Evolutionary conservation across 1,140 invertebrate genomes (phyloP).

Genomic region (Pantala flavescens): DNA sequence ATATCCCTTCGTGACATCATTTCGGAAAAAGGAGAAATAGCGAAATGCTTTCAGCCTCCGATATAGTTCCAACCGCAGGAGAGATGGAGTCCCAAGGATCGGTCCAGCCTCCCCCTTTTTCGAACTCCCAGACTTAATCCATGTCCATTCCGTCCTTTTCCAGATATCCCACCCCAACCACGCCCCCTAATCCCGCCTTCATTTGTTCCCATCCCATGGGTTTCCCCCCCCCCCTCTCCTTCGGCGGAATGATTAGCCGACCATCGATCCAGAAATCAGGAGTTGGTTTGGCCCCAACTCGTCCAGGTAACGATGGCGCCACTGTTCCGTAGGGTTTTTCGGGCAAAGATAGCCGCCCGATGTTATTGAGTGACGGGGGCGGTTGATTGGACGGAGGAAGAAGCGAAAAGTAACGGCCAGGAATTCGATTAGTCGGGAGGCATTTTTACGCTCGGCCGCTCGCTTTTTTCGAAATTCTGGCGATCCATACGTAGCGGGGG

Average conservation of each 20-base stretch:
- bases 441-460: background rate
- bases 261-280: background rate
- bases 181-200: constrained; percentile 1
- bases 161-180: background rate
- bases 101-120: background rate
- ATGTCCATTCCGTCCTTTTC: background rate
- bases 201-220: background rate
- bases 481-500: too few species aligned
- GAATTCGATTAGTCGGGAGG: background rate
- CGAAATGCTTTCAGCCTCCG: background rate
- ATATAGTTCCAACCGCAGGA: background rate
- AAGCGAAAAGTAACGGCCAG: background rate
- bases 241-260: background rate
- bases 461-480: too few species aligned
- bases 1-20: background rate
- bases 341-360: background rate
- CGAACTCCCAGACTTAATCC: background rate
- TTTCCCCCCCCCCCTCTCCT: background rate
- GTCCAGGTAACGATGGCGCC: constrained; percentile 6
- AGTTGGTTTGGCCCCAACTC: background rate
- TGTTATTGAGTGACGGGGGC: background rate
- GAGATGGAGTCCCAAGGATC: background rate
- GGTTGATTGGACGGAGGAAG: background rate
- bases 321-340: background rate
- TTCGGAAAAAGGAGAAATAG: constrained; percentile 1